These are phyloP conservation scores for Apocheima hispidaria DNA, from an alignment of 2,888 invertebrate genomes.

Conservation along the genomic window DNA sequence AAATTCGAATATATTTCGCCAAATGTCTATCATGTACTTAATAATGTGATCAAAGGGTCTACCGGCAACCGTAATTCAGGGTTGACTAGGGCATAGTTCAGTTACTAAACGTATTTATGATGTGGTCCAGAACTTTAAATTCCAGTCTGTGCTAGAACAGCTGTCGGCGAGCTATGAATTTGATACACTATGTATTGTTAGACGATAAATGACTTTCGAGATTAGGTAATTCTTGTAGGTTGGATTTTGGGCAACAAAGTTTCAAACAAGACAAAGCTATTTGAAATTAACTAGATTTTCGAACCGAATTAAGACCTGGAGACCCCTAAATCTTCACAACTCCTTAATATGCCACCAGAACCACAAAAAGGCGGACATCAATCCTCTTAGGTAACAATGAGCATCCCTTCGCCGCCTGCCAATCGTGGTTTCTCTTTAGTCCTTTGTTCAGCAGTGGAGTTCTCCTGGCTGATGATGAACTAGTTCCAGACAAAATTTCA, in stretches of 20 bases:
- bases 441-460: too few species aligned
- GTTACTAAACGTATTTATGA: conserved; percentile 19
- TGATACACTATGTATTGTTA: conserved; percentile 2
- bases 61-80: conserved; percentile 12
- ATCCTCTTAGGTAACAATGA: too few species aligned
- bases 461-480: too few species aligned
- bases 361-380: too few species aligned
- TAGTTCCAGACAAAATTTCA: too few species aligned
- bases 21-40: not conserved
- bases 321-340: too few species aligned
- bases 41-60: conserved; percentile 17
- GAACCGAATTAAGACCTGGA: too few species aligned
- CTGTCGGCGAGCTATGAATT: conserved; percentile 19
- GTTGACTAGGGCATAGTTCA: conserved; percentile 14
- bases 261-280: too few species aligned
- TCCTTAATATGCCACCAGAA: too few species aligned
- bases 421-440: too few species aligned
- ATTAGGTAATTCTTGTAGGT: not conserved
- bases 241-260: not conserved
- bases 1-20: not conserved
- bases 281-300: too few species aligned
- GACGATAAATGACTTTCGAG: not conserved
- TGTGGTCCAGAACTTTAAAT: conserved; percentile 14
- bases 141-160: conserved; percentile 16
- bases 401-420: too few species aligned